phyloP scores from a whole-genome alignment of 2,888 invertebrate species.

The Philonicus albiceps region DNA sequence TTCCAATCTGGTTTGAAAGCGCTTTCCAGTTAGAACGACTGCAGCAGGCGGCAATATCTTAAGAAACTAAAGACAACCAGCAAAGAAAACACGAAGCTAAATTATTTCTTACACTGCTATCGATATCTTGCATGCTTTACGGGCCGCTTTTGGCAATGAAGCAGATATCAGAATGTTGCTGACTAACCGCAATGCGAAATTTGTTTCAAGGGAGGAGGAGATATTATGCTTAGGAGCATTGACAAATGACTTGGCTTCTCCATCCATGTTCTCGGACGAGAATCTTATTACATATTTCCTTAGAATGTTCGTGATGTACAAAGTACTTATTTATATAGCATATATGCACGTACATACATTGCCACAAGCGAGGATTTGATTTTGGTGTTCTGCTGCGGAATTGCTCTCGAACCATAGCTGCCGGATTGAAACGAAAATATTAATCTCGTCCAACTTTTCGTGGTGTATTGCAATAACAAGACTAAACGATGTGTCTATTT shows the following conservation, averaged over 20 bases:
- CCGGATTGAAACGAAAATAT: constrained; percentile 24
- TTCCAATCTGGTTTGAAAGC: neutral
- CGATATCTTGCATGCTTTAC: constrained; percentile 29
- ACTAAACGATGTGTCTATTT: neutral
- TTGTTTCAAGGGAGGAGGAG: constrained; percentile 16
- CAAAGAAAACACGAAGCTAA: constrained; percentile 6
- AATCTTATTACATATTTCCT: constrained; percentile 27
- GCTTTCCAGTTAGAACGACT: neutral
- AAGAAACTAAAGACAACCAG: constrained; percentile 8
- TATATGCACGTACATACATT: neutral
- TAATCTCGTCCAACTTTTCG: neutral
- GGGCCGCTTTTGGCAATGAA: constrained; percentile 21
- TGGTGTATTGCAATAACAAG: constrained; percentile 12
- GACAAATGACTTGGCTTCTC: constrained; percentile 41
- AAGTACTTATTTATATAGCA: neutral
- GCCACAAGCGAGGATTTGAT: neutral
- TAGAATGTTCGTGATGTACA: neutral
- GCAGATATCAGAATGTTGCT: constrained; percentile 29
- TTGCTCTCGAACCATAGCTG: neutral
- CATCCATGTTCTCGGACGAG: neutral
- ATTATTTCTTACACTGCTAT: constrained; percentile 22
- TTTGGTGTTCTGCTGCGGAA: neutral
- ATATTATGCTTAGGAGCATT: constrained; percentile 36
- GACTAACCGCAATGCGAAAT: constrained; percentile 39
- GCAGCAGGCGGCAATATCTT: neutral